Conservation (phyloP, 1,140 invertebrate genomes). For the Drosophila mojavensis region DNA sequence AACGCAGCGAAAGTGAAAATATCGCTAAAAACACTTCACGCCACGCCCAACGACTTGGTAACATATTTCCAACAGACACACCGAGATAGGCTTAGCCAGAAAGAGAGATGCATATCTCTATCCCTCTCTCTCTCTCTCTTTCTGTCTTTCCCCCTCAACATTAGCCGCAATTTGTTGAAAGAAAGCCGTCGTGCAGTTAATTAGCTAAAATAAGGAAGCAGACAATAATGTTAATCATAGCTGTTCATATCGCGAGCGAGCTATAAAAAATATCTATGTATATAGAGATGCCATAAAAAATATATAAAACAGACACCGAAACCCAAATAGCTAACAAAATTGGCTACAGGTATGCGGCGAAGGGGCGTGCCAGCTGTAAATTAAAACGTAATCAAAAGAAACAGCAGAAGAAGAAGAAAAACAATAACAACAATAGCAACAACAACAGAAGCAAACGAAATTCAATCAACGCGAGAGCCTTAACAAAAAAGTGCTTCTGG, state of each 20-base stretch:
- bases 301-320: conserved; percentile 60
- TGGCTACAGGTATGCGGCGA: conserved; percentile 46
- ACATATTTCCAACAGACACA: conserved; percentile 20
- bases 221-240: conserved; percentile 50
- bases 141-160: conserved; percentile 9
- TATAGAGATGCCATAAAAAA: conserved; percentile 39
- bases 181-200: conserved; percentile 52
- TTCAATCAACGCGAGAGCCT: conserved; percentile 54
- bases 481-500: conserved; percentile 55
- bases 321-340: conserved; percentile 64
- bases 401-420: background rate
- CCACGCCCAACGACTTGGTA: conserved; percentile 35
- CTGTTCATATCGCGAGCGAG: conserved; percentile 47
- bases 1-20: conserved; percentile 46
- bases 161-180: conserved; percentile 54
- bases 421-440: background rate
- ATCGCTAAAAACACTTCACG: conserved; percentile 20
- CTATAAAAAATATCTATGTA: conserved; percentile 55
- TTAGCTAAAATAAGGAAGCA: conserved; percentile 77
- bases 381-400: conserved; percentile 66
- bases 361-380: conserved; percentile 28
- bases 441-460: conserved; percentile 26
- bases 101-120: conserved; percentile 4
- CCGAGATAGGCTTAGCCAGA: background rate
- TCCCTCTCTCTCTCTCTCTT: background rate